phyloP scores from a whole-genome alignment of 2,797 vertebrate species.

The Heterohyrax brucei region DNA sequence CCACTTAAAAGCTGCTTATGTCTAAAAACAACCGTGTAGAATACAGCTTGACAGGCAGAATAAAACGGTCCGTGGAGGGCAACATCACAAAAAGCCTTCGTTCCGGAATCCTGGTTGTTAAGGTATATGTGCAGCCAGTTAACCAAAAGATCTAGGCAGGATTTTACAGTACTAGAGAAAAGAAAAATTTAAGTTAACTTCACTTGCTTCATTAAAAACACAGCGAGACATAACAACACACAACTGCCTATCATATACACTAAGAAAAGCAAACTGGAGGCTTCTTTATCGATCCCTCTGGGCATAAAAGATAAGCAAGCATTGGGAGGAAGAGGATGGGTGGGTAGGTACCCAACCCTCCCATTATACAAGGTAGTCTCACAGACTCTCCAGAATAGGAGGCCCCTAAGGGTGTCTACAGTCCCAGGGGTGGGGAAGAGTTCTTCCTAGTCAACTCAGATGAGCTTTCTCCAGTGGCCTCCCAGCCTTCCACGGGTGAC shows the following conservation, averaged over 20 bases:
- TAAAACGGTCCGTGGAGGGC: constrained; percentile 96
- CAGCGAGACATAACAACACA: background rate
- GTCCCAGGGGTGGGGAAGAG: background rate
- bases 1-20: constrained; percentile 95
- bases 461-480: background rate
- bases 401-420: background rate
- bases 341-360: background rate
- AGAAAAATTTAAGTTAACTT: constrained; percentile 61
- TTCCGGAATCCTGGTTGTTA: constrained; percentile 94
- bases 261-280: background rate
- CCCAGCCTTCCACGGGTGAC: background rate
- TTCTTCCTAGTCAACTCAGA: background rate
- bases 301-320: background rate
- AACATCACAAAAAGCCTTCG: constrained; percentile 95
- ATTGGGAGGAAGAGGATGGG: background rate
- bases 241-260: background rate
- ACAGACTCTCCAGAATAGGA: background rate
- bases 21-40: constrained; percentile 96
- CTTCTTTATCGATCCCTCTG: background rate
- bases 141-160: constrained; percentile 96
- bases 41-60: constrained; percentile 95
- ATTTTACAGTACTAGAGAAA: constrained; percentile 92
- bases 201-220: background rate
- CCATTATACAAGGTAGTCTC: background rate
- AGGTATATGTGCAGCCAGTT: constrained; percentile 97